These are phyloP conservation scores for Elephas maximus DNA, from an alignment of 2,113 vertebrate species.

Conservation along the genomic window DNA sequence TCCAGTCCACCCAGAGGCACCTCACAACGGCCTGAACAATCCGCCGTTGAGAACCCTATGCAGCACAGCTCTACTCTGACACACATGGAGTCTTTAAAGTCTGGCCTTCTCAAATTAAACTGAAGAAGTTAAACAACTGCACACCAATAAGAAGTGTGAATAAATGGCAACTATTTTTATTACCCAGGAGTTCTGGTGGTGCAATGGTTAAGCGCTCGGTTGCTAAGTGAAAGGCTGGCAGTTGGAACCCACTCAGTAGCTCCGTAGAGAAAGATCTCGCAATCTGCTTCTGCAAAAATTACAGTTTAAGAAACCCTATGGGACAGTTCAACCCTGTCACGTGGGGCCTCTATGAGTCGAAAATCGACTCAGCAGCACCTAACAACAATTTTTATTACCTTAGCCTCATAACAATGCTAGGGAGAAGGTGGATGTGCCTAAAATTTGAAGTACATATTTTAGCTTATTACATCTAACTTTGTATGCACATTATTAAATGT, in stretches of 20 bases:
- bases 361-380: not conserved
- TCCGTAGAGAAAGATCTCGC: not conserved
- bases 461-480: not conserved
- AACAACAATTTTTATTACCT: not conserved
- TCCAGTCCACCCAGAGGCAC: not conserved
- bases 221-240: not conserved
- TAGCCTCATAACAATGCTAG: not conserved
- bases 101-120: not conserved
- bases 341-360: not conserved
- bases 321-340: not conserved
- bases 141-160: not conserved
- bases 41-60: not conserved
- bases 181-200: not conserved
- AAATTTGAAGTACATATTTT: constrained; percentile 9
- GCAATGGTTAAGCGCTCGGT: not conserved
- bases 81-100: not conserved
- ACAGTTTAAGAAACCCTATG: not conserved
- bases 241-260: not conserved
- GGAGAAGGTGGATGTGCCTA: not conserved
- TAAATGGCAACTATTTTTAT: constrained; percentile 9
- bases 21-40: not conserved
- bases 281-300: not conserved
- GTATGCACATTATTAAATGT: not conserved
- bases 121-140: not conserved
- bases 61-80: not conserved